These are phyloP conservation scores for Cirrhinus molitorella DNA, from an alignment of 2,797 vertebrate species.

Conservation along the genomic window DNA sequence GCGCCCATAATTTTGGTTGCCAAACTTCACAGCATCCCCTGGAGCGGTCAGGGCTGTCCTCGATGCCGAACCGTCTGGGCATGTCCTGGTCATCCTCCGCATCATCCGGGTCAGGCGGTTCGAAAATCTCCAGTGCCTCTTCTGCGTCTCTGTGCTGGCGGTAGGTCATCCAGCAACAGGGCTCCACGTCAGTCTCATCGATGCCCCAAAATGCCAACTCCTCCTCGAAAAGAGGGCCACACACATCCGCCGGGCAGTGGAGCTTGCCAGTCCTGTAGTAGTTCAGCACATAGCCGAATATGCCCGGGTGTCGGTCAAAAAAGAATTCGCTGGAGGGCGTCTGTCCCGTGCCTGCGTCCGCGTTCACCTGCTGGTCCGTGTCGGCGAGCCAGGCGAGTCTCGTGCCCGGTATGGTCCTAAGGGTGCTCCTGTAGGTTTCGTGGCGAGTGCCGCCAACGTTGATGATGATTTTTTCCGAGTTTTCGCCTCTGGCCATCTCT, in stretches of 20 bases:
- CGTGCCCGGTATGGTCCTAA: conserved; percentile 93
- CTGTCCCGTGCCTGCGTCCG: conserved; percentile 78
- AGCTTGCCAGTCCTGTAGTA: conserved; percentile 98
- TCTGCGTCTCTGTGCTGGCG: conserved; percentile 96
- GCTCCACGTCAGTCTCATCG: conserved; percentile 98
- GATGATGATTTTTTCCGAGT: conserved; percentile 95
- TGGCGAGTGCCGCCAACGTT: conserved; percentile 97
- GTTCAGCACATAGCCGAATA: conserved; percentile 97
- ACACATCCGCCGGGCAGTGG: conserved; percentile 97
- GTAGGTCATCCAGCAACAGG: conserved; percentile 99
- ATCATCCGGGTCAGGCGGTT: conserved; percentile 88
- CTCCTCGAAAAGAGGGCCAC: conserved; percentile 98
- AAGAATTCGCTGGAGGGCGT: conserved; percentile 84
- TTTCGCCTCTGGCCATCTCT: conserved; percentile 94
- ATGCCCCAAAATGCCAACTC: conserved; percentile 98
- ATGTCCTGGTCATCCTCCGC: conserved; percentile 81
- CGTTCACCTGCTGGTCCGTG: conserved; percentile 82
- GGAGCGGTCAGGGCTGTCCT: conserved; percentile 83
- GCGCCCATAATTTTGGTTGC: conserved; percentile 93
- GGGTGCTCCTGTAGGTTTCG: conserved; percentile 97
- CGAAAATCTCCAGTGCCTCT: conserved; percentile 96
- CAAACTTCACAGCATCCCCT: conserved; percentile 85
- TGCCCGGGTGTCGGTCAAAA: conserved; percentile 95
- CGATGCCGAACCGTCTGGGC: conserved; percentile 85
- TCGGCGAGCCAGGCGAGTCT: conserved; percentile 94